phyloP scores from a whole-genome alignment of 23 tunicate genomes.

The Halocynthia aurantium region DNA sequence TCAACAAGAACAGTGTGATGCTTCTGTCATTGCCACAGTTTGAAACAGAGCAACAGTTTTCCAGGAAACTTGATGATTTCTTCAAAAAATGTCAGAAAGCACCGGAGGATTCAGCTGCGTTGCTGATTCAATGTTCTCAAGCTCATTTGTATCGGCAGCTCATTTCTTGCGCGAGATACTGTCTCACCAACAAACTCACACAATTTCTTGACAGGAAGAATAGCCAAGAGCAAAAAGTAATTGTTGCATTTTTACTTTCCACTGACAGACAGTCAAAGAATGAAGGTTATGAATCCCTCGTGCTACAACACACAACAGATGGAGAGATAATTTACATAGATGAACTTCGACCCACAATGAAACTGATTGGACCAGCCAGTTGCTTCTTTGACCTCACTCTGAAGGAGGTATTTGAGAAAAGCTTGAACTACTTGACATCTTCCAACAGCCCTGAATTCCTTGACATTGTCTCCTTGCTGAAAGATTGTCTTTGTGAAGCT shows the following conservation, averaged over 20 bases:
- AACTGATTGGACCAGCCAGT: conserved; percentile 19
- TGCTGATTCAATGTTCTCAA: conserved; percentile 55
- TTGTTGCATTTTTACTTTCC: conserved; percentile 34
- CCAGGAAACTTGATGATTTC: conserved; percentile 21
- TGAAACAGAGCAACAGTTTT: conserved; percentile 28
- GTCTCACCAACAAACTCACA: conserved; percentile 26
- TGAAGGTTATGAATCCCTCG: conserved; percentile 6
- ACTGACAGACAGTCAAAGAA: conserved; percentile 20
- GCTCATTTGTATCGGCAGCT: conserved; percentile 24
- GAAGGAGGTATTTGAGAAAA: not conserved
- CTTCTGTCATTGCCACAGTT: conserved; percentile 52
- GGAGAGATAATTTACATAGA: conserved; percentile 37
- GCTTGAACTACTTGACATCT: not conserved
- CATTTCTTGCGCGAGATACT: conserved; percentile 36
- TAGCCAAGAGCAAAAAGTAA: not conserved
- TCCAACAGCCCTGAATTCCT: not conserved
- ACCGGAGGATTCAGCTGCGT: not conserved
- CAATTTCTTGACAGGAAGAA: not conserved
- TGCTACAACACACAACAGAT: conserved; percentile 24
- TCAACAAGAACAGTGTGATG: conserved; percentile 29
- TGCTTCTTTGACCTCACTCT: conserved; percentile 9
- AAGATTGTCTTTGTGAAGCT: conserved; percentile 44
- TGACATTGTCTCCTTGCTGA: conserved; percentile 12
- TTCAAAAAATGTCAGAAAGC: not conserved
- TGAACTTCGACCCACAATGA: conserved; percentile 28